phyloP scores from a whole-genome alignment of 2,888 invertebrate species.

The Clostera curtula region DNA sequence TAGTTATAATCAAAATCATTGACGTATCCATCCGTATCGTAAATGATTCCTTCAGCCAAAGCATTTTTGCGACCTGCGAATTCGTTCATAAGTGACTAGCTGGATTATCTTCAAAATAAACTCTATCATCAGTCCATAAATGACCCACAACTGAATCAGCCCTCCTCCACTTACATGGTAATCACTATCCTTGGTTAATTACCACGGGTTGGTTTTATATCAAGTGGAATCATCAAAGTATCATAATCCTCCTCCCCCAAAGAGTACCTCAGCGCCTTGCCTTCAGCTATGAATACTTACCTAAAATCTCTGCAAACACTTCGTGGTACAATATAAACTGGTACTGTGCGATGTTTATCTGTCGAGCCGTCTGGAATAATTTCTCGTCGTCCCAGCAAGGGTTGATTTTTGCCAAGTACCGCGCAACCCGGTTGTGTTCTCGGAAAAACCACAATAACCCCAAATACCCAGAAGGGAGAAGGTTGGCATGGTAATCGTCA shows the following conservation, averaged over 20 bases:
- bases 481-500: slow-evolving; percentile 18
- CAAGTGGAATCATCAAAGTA: too few species aligned
- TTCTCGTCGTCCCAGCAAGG: slow-evolving; percentile 92
- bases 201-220: too few species aligned
- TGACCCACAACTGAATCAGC: too few species aligned
- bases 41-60: slow-evolving; percentile 27
- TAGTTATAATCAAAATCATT: slow-evolving; percentile 76
- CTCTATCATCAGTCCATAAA: too few species aligned
- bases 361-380: slow-evolving; percentile 73
- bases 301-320: slow-evolving; percentile 83
- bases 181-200: too few species aligned
- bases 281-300: too few species aligned
- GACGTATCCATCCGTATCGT: slow-evolving; percentile 50
- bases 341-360: slow-evolving; percentile 84
- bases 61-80: slow-evolving; percentile 23
- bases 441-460: slow-evolving; percentile 48
- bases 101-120: too few species aligned
- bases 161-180: too few species aligned
- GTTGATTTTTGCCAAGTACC: slow-evolving; percentile 79
- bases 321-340: slow-evolving; percentile 89
- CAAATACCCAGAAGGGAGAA: slow-evolving; percentile 22
- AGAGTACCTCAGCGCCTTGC: too few species aligned
- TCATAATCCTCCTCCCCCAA: too few species aligned
- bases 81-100: too few species aligned
- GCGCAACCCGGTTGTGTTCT: slow-evolving; percentile 87